Conservation (phyloP, 2,113 vertebrate genomes). For the Ptyas mucosa region DNA sequence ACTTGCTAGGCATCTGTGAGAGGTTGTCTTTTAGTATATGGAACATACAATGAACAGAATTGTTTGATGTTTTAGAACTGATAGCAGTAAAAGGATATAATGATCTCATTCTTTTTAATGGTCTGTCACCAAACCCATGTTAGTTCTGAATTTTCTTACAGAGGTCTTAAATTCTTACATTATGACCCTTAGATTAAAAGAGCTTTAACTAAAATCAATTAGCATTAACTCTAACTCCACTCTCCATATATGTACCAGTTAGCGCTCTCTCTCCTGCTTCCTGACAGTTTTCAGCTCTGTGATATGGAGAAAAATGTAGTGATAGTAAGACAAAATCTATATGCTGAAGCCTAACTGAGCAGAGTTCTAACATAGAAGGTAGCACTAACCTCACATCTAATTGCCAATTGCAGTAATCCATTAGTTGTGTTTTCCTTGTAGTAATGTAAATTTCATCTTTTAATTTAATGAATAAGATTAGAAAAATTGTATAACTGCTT, state of each 20-base stretch:
- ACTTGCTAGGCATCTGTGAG: neutral
- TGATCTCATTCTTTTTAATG: neutral
- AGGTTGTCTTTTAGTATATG: neutral
- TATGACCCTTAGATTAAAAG: neutral
- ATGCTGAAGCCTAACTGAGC: neutral
- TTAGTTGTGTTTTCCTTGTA: neutral
- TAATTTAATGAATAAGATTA: neutral
- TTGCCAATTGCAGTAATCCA: neutral
- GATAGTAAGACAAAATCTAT: neutral
- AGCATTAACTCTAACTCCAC: neutral
- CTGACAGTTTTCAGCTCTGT: neutral
- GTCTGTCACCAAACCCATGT: neutral
- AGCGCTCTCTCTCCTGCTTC: neutral
- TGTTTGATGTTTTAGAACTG: neutral
- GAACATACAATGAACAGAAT: neutral
- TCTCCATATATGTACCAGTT: neutral
- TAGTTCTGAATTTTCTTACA: neutral
- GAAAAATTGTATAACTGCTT: neutral
- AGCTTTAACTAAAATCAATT: neutral
- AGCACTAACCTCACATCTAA: neutral
- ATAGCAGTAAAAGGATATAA: neutral
- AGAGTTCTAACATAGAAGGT: neutral
- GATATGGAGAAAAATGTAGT: neutral
- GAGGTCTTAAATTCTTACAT: neutral
- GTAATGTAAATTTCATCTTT: neutral